A percentile compares a stretch with the other conserved stretches of the same genome.
phyloP scores from a whole-genome alignment of 2,888 invertebrate species.

The Sinotaia quadrata region DNA sequence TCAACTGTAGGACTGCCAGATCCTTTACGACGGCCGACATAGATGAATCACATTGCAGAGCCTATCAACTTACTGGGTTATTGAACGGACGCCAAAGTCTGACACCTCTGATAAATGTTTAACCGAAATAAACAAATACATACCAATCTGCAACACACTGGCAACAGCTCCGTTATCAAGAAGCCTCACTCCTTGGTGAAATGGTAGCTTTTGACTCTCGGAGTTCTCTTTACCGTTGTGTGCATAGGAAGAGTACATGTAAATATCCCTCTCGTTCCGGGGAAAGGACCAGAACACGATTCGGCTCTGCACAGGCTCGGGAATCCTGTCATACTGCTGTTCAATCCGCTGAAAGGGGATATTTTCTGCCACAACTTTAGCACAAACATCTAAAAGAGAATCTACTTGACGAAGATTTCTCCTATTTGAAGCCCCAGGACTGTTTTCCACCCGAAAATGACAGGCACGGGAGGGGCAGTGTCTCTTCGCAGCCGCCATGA shows the following conservation, averaged over 20 bases:
- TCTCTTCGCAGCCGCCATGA: constrained; percentile 68
- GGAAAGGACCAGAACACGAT: constrained; percentile 93
- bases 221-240: constrained; percentile 72
- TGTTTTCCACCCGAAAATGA: constrained; percentile 38
- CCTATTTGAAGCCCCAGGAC: constrained; percentile 53
- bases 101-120: too few species aligned
- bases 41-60: constrained; percentile 25
- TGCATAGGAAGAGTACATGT: constrained; percentile 88
- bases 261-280: constrained; percentile 88
- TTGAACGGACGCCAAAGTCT: constrained; percentile 6
- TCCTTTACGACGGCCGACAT: constrained; percentile 2
- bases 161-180: constrained; percentile 87
- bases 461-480: constrained; percentile 63
- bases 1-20: too few species aligned
- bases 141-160: constrained; percentile 90
- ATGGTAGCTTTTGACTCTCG: constrained; percentile 87
- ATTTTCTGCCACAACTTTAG: constrained; percentile 86
- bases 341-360: constrained; percentile 90
- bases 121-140: constrained; percentile 69
- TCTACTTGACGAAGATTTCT: constrained; percentile 72
- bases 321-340: constrained; percentile 88
- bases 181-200: constrained; percentile 88
- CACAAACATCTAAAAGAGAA: constrained; percentile 86
- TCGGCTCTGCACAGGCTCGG: constrained; percentile 88
- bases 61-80: constrained; percentile 23